Evolutionary conservation across 1,140 invertebrate genomes (phyloP).

Genomic region (Calliopsis andreniformis): DNA sequence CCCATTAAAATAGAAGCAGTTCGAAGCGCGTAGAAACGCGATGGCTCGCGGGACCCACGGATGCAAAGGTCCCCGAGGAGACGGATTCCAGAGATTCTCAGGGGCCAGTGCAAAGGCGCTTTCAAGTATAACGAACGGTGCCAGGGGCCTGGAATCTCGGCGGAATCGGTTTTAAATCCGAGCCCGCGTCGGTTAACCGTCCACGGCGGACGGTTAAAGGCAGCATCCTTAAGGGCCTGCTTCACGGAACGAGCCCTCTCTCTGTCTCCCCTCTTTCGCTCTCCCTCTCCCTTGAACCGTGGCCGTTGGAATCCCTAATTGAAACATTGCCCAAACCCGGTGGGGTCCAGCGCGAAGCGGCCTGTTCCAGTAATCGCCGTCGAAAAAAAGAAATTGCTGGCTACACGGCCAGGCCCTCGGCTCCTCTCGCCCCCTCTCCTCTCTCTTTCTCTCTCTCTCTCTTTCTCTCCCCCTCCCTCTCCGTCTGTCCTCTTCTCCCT

Average conservation of each 20-base stretch:
- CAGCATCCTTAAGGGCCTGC: slow-evolving; percentile 41
- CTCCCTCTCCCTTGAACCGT: background rate
- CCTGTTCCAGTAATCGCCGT: slow-evolving; percentile 64
- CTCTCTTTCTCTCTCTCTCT: background rate
- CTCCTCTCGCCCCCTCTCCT: background rate
- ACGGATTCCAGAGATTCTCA: slow-evolving; percentile 21
- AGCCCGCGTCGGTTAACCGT: slow-evolving; percentile 44
- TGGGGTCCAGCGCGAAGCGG: slow-evolving; percentile 63
- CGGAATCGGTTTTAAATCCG: slow-evolving; percentile 50
- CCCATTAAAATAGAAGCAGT: too few relatives aligned
- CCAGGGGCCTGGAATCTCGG: slow-evolving; percentile 30
- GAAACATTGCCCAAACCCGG: slow-evolving; percentile 65
- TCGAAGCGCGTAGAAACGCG: background rate
- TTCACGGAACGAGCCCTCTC: slow-evolving; percentile 43
- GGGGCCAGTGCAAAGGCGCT: slow-evolving; percentile 19
- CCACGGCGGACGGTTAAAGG: slow-evolving; percentile 47
- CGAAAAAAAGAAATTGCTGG: slow-evolving; percentile 55
- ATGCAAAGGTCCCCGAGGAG: background rate
- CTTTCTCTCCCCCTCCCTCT: background rate
- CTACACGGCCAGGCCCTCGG: slow-evolving; percentile 30
- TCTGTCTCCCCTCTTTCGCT: background rate
- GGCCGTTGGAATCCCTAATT: slow-evolving; percentile 58
- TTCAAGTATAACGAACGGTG: slow-evolving; percentile 33
- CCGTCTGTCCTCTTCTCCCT: background rate
- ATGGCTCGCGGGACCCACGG: background rate